These are phyloP conservation scores for Clavelina lepadiformis DNA, from an alignment of 23 tunicate genomes.

Conservation along the genomic window DNA sequence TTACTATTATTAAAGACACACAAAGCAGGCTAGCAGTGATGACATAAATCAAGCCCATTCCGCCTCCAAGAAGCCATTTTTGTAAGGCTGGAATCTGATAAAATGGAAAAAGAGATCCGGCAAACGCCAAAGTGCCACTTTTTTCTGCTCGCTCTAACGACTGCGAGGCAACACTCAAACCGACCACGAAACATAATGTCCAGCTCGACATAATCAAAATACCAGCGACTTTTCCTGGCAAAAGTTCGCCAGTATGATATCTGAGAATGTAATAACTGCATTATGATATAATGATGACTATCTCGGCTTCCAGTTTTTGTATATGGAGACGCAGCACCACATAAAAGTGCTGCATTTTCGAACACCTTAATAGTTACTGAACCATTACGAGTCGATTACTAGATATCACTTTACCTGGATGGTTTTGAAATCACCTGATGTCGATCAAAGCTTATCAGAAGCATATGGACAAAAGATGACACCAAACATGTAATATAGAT, in stretches of 20 bases:
- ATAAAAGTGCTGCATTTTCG: background rate
- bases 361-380: background rate
- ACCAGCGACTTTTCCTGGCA: conserved; percentile 45
- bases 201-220: conserved; percentile 41
- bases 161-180: conserved; percentile 36
- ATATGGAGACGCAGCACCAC: background rate
- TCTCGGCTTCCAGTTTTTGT: background rate
- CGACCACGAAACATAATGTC: conserved; percentile 57
- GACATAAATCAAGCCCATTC: conserved; percentile 24
- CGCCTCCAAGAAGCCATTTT: conserved; percentile 46
- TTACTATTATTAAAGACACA: conserved; percentile 31
- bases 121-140: background rate
- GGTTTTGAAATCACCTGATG: conserved; percentile 37
- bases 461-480: conserved; percentile 25
- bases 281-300: too few relatives aligned
- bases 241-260: conserved; percentile 73
- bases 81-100: conserved; percentile 38
- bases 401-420: conserved; percentile 13
- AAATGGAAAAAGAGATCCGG: conserved; percentile 32
- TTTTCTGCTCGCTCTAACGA: conserved; percentile 36
- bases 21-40: conserved; percentile 24
- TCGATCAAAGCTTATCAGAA: conserved; percentile 25
- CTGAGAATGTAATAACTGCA: conserved; percentile 12
- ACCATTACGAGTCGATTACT: background rate
- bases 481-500: conserved; percentile 17